phyloP scores from a whole-genome alignment of 2,113 vertebrate species.

The Melospiza georgiana region DNA sequence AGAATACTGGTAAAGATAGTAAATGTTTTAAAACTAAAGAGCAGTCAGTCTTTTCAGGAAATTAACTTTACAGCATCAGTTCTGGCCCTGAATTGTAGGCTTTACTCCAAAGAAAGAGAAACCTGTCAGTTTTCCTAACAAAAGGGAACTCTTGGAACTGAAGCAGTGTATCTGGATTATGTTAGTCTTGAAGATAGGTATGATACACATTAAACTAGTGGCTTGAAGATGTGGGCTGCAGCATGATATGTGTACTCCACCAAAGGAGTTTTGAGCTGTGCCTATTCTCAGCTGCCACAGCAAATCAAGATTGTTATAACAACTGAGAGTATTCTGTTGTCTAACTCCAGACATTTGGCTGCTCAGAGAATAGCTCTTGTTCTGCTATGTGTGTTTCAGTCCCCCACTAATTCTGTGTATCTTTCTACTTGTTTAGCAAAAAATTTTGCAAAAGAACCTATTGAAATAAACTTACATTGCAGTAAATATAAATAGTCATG shows the following conservation, averaged over 20 bases:
- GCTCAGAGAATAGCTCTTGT: not conserved
- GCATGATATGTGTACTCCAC: not conserved
- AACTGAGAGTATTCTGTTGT: not conserved
- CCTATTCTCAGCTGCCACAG: not conserved
- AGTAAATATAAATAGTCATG: not conserved
- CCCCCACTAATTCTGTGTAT: not conserved
- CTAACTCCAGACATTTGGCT: not conserved
- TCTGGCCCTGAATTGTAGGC: not conserved
- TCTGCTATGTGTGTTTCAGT: not conserved
- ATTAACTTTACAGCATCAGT: not conserved
- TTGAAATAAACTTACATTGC: not conserved
- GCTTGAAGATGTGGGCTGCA: not conserved
- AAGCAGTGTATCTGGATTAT: not conserved
- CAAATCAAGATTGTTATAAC: not conserved
- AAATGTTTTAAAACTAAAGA: not conserved
- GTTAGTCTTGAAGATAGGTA: not conserved
- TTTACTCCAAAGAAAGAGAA: not conserved
- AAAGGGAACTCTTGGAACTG: not conserved
- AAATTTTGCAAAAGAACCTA: not conserved
- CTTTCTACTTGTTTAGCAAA: not conserved
- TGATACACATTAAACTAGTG: not conserved
- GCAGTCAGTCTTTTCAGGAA: not conserved
- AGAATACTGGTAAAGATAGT: not conserved
- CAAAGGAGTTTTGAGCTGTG: not conserved
- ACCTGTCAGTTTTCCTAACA: rapidly evolving